These are phyloP conservation scores for Acronicta psi DNA, from an alignment of 2,888 invertebrate species.

Conservation along the genomic window DNA sequence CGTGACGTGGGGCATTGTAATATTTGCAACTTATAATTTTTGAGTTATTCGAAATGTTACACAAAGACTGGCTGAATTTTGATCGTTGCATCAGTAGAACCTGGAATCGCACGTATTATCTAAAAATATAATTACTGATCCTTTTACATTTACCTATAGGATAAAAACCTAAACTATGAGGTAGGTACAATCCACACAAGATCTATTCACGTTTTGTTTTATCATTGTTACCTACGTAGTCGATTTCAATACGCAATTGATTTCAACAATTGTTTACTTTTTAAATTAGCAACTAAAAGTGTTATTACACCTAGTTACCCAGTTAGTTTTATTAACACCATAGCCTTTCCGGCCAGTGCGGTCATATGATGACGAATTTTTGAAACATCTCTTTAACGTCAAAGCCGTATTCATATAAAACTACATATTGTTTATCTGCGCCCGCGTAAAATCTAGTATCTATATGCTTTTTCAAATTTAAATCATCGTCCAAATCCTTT, in stretches of 20 bases:
- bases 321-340: conserved; percentile 41
- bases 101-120: background rate
- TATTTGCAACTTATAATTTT: conserved; percentile 43
- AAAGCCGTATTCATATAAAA: no score
- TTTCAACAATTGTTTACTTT: conserved; percentile 10
- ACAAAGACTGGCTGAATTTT: background rate
- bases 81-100: background rate
- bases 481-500: no score
- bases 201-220: background rate
- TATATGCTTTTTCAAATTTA: no score
- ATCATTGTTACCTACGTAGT: background rate
- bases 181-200: background rate
- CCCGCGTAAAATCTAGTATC: no score
- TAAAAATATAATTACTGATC: no score
- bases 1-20: conserved; percentile 75
- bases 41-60: conserved; percentile 25
- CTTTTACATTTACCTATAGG: no score
- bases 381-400: background rate
- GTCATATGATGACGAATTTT: conserved; percentile 10
- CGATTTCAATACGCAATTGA: background rate
- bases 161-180: no score
- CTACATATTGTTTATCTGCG: no score
- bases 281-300: conserved; percentile 25
- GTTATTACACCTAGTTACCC: conserved; percentile 25
- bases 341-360: conserved; percentile 18